phyloP scores from a whole-genome alignment of 2,797 vertebrate species.

The Podargus strigoides region DNA sequence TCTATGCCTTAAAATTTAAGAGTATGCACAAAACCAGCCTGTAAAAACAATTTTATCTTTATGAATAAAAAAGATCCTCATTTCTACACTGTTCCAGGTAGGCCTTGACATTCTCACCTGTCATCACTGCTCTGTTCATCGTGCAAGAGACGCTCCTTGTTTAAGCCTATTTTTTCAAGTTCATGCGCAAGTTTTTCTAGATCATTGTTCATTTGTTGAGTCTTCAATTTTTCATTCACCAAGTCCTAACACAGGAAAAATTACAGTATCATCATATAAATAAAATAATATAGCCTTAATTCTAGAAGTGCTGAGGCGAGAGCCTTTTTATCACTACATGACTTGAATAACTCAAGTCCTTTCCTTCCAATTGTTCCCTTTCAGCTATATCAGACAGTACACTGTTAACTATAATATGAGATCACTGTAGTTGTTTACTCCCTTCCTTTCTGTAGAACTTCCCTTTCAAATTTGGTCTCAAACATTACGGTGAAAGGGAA shows the following conservation, averaged over 20 bases:
- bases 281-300: not conserved
- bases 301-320: not conserved
- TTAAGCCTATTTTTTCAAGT: slow-evolving; percentile 95
- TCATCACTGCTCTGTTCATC: slow-evolving; percentile 90
- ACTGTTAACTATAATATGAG: not conserved
- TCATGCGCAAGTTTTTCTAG: slow-evolving; percentile 96
- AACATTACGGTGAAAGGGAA: not conserved
- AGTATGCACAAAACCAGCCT: not conserved
- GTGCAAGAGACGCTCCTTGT: slow-evolving; percentile 92
- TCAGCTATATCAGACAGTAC: not conserved
- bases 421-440: not conserved
- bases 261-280: not conserved
- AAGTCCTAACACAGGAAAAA: slow-evolving; percentile 82
- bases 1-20: not conserved
- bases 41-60: not conserved
- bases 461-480: not conserved
- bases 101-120: slow-evolving; percentile 76
- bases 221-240: slow-evolving; percentile 93
- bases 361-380: not conserved
- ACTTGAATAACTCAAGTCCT: not conserved
- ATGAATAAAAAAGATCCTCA: not conserved
- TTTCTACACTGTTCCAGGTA: not conserved
- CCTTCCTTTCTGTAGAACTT: not conserved
- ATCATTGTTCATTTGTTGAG: slow-evolving; percentile 96
- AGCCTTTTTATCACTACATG: not conserved